phyloP scores from a whole-genome alignment of 2,888 invertebrate species.

The Congeria kusceri region DNA sequence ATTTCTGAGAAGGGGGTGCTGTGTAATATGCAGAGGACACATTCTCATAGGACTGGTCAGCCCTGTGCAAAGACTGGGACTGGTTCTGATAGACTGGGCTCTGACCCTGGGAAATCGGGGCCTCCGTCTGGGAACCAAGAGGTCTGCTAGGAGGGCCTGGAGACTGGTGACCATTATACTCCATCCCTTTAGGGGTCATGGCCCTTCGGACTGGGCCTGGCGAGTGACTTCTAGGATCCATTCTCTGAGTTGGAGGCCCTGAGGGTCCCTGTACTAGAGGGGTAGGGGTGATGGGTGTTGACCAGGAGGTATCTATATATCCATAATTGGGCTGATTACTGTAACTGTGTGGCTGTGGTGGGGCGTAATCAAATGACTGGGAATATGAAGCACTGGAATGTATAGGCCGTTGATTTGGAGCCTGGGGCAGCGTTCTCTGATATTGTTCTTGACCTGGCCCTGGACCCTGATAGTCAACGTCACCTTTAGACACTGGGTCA shows the following conservation, averaged over 20 bases:
- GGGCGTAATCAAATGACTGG: neutral
- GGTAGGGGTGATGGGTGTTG: constrained; percentile 49
- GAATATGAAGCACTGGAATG: constrained; percentile 15
- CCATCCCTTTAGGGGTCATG: constrained; percentile 7
- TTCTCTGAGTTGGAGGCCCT: constrained; percentile 7
- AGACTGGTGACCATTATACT: constrained; percentile 16
- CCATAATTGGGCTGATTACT: constrained; percentile 18
- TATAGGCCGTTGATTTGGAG: constrained; percentile 29
- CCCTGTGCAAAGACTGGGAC: constrained; percentile 20
- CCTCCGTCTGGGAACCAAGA: constrained; percentile 20
- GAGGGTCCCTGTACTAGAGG: constrained; percentile 41
- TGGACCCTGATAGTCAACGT: neutral
- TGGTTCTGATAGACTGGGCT: constrained; percentile 48
- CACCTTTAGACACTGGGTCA: neutral
- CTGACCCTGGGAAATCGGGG: constrained; percentile 15
- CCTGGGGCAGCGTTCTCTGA: neutral
- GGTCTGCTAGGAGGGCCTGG: constrained; percentile 31
- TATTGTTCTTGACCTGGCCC: constrained; percentile 14
- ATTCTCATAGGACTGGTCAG: constrained; percentile 53
- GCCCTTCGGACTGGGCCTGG: constrained; percentile 39
- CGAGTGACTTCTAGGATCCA: constrained; percentile 44
- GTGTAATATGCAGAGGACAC: constrained; percentile 31
- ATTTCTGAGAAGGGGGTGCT: constrained; percentile 23
- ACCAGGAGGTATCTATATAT: constrained; percentile 38
- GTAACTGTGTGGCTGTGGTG: neutral